Base-by-base conservation (phyloP, 2,797 vertebrate species). In the Oreochromis mossambicus region DNA sequence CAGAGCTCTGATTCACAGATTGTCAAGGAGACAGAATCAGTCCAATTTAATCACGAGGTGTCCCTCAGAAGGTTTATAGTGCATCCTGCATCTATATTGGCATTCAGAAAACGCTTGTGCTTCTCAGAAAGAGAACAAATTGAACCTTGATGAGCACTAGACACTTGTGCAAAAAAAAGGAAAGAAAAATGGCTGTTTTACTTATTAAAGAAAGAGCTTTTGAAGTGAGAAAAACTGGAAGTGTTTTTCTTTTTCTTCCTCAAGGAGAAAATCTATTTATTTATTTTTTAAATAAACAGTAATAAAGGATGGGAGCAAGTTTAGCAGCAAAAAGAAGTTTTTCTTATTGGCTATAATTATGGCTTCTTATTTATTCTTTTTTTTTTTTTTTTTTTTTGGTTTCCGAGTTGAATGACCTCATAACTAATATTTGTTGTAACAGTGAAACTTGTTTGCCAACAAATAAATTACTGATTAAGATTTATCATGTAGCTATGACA, bases 371-470 rank as follows among this genome's bases (percentile, higher is more conserved):
- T 97, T 97, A 97, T 98, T 97, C 95, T 94, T 97, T 97, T 24
- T 24, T 48, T 4, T 38, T 6, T 24, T 32, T 32, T 32, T 66
- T 70, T 68, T 97, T 97, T 98, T 86, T 48, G 95, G 95, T 97
- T 97, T 96, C 95, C 96, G 92, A 97, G 96, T 95, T 97, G 95
- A 97, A 97, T 97, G 97, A 97, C 97, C 97, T 97, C 97, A 97
- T 97, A 96, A 97, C 97, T 97, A 97, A 98, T 98, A 97, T 97
- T 97, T 98, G 97, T 98, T 99, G 97, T 98, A 97, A 97, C 97
- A 97, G 97, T 98, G 97, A 97, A 97, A 97, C 95, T 97, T 98
- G 97, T 98, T 98, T 98, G 97, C 97, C 97, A 97, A 98, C 96
- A 97, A 98, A 98, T 98, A 98, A 98, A 98, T 97, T 95, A 96